Evolutionary conservation across 35 echinoderm and acorn worm species (phyloP).

Genomic region (Patiria miniata): DNA sequence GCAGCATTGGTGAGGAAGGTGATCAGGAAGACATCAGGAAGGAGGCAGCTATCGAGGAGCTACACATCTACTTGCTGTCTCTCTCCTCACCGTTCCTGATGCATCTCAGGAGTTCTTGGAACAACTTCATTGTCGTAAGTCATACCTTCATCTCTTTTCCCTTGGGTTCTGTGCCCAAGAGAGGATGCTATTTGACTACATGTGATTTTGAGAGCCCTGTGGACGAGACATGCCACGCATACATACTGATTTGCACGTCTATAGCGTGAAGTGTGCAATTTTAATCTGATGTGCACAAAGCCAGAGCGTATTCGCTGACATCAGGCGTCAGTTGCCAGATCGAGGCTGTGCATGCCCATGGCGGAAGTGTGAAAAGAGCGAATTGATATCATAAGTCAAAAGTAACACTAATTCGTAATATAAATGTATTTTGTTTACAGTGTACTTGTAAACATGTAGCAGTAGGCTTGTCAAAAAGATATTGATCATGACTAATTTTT

Average conservation of each 20-base stretch:
- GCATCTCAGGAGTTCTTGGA: slow-evolving; percentile 95
- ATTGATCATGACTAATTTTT: no score
- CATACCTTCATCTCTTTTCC: background rate
- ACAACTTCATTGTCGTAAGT: slow-evolving; percentile 95
- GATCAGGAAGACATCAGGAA: slow-evolving; percentile 13
- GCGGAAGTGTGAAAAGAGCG: no score
- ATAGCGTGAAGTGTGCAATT: no score
- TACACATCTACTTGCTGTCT: slow-evolving; percentile 86
- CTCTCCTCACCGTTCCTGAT: slow-evolving; percentile 88
- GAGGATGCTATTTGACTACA: background rate
- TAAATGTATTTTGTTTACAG: no score
- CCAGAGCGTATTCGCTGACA: no score
- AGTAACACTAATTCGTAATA: no score
- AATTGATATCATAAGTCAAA: no score
- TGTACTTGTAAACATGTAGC: no score
- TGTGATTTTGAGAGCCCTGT: no score
- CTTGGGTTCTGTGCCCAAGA: background rate
- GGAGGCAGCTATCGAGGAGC: slow-evolving; percentile 59
- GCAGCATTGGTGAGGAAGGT: background rate
- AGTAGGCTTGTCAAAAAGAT: no score
- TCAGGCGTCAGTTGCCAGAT: no score
- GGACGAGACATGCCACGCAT: background rate
- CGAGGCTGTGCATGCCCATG: no score
- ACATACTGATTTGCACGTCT: background rate
- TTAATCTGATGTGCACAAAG: background rate